These are phyloP conservation scores for Anguilla megastoma DNA, from an alignment of 2,797 vertebrate species.

Conservation along the genomic window DNA sequence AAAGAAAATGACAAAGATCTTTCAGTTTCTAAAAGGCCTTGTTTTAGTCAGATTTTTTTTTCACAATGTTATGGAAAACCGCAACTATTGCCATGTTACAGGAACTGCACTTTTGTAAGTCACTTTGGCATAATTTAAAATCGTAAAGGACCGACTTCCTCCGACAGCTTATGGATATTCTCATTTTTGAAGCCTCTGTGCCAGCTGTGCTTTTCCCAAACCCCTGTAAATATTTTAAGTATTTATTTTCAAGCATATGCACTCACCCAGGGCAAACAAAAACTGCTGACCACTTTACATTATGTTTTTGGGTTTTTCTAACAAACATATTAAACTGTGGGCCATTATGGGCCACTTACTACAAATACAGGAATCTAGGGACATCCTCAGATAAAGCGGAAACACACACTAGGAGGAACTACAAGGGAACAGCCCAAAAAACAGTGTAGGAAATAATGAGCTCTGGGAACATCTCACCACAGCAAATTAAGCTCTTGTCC, in stretches of 20 bases:
- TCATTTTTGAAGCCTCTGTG: conserved; percentile 1
- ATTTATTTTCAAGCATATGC: conserved; percentile 42
- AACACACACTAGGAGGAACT: background rate
- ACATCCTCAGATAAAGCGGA: conserved; percentile 51
- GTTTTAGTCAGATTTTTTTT: background rate
- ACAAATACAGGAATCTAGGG: conserved; percentile 55
- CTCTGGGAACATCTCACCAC: conserved; percentile 57
- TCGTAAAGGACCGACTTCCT: background rate
- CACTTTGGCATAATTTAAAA: background rate
- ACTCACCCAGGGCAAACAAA: conserved; percentile 29
- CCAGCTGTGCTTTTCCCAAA: background rate
- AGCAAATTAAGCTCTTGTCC: conserved; percentile 63
- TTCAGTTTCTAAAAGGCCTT: background rate
- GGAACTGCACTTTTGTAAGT: background rate
- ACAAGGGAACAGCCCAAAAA: conserved; percentile 51
- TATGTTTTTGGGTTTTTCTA: conserved; percentile 43
- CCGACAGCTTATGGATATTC: conserved; percentile 6
- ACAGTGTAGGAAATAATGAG: conserved; percentile 59
- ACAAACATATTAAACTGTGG: conserved; percentile 64
- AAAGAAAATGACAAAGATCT: background rate
- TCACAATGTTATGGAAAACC: background rate
- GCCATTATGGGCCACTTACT: conserved; percentile 55
- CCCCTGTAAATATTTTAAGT: conserved; percentile 9
- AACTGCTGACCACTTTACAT: conserved; percentile 50
- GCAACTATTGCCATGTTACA: background rate